Conservation (phyloP, 2,797 vertebrate genomes). For the Ceyx erithaca region DNA sequence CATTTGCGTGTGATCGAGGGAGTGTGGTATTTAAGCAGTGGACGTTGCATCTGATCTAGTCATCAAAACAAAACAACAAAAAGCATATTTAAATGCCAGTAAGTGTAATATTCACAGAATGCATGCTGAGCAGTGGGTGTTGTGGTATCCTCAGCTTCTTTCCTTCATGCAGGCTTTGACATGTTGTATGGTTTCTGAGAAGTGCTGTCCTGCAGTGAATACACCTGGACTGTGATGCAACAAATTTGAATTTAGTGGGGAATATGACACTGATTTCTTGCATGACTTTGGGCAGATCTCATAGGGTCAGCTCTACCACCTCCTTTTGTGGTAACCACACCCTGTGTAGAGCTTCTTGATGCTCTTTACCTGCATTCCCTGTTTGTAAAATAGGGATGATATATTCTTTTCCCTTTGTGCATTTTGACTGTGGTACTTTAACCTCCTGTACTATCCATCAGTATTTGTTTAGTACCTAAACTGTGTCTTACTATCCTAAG, state of each 20-base stretch:
- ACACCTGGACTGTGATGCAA: neutral
- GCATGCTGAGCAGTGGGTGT: neutral
- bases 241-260: neutral
- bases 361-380: neutral
- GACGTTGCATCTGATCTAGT: neutral
- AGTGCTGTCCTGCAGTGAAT: neutral
- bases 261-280: neutral
- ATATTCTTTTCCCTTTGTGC: neutral
- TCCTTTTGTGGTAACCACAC: rapidly evolving
- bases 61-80: neutral
- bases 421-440: neutral
- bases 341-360: neutral
- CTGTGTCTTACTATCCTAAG: neutral
- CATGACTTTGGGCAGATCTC: neutral
- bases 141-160: neutral
- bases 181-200: neutral
- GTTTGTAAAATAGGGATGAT: neutral
- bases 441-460: neutral
- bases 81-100: rapidly evolving
- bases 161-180: neutral
- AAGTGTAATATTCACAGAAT: neutral
- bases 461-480: neutral
- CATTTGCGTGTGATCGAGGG: neutral
- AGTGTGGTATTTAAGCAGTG: neutral
- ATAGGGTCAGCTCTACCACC: neutral